Evolutionary conservation across 2,797 vertebrate species (phyloP), one percentile per base, ranked within the genome.

Genomic region (Onychomys leucogaster): DNA sequence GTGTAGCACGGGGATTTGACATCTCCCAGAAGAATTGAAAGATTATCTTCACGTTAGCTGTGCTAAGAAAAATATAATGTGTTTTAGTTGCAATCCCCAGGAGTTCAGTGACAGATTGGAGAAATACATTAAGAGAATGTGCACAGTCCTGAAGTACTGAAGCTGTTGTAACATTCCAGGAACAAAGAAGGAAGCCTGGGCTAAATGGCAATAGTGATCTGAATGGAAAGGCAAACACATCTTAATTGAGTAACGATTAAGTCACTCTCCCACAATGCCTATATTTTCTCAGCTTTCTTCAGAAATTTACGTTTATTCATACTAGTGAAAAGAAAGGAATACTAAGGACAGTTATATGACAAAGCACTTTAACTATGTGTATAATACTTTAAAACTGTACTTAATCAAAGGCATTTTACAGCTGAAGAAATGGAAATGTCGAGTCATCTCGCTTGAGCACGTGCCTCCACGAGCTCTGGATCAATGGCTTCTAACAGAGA

Each of bases 11-110:
- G 61, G 27, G 1, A 49, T 73, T 41, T 82, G 89, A 86, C 34
- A 94, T 77, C 32, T 27, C 19, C 12, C 37, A 89, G n/a, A 46
- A 1, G 14, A 91, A 41, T 43, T 37, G 63, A 14, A 71, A 94
- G 63, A 27, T 32, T 67, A 1, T 25, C 19, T 78, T 93, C 76
- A 67, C 65, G 73, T 16, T 14, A 29, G 1, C 76, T 43, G 34
- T 69, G 77, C 82, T 34, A 93, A 95, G 78, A 89, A 71, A 86
- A 89, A 55, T 77, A 7, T n/a, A 63, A 7, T 52, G 65, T 67
- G 87, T 34, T 32, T 80, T 92, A 91, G 82, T 63, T 86, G 37
- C 17, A 19, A 34, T 23, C 7, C 7, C 81, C 71, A 3, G n/a
- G 16, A 61, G 17, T 82, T 37, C 13, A 46, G 32, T 52, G 29